These are phyloP conservation scores for Sinotaia quadrata DNA, from an alignment of 2,888 invertebrate species.

Conservation along the genomic window DNA sequence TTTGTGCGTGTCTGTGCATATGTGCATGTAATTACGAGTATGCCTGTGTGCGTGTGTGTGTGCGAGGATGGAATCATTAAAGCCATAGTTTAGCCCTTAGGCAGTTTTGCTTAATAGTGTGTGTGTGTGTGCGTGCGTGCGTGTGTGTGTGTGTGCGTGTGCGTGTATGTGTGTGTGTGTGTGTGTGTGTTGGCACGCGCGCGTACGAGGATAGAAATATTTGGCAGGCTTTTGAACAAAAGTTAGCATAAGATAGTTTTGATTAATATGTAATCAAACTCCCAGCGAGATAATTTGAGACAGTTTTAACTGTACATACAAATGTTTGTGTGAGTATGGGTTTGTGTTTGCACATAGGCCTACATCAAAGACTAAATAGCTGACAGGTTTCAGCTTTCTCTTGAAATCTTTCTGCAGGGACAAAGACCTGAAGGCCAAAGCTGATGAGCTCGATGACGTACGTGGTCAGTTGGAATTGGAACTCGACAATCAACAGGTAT, in stretches of 20 bases:
- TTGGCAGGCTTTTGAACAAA: too few relatives aligned
- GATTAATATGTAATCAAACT: background rate
- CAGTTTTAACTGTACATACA: background rate
- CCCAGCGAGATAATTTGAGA: too few relatives aligned
- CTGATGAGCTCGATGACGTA: conserved; percentile 49
- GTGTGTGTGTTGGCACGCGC: background rate
- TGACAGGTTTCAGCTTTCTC: background rate
- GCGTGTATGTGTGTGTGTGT: background rate
- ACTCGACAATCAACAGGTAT: conserved; percentile 48
- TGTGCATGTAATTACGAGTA: too few relatives aligned
- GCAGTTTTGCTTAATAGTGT: background rate
- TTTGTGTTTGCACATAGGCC: background rate
- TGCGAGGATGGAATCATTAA: too few relatives aligned
- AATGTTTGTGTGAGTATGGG: background rate
- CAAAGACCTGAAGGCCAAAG: conserved; percentile 48
- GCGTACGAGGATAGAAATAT: too few relatives aligned
- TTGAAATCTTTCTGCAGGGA: conserved; percentile 45
- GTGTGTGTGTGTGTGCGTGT: background rate
- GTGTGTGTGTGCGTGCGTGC: background rate
- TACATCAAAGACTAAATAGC: background rate
- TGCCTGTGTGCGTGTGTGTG: too few relatives aligned
- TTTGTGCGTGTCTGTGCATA: too few relatives aligned
- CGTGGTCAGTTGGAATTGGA: conserved; percentile 48
- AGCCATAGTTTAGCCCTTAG: too few relatives aligned
- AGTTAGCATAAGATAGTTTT: too few relatives aligned